phyloP scores from a whole-genome alignment of 1,140 invertebrate genomes.

The Lucilia cuprina region DNA sequence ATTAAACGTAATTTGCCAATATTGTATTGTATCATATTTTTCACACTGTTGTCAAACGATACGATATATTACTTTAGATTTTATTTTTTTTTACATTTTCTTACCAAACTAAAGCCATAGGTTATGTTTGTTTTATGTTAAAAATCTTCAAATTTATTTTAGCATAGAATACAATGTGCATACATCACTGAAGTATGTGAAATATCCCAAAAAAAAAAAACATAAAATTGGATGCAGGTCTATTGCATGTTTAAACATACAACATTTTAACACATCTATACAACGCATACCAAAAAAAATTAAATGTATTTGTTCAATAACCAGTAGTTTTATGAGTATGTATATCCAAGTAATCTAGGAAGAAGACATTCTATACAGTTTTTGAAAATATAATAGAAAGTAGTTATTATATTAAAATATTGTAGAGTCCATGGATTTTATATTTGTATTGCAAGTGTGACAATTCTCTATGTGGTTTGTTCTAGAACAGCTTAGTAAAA shows the following conservation, averaged over 20 bases:
- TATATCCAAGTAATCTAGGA: too few species aligned
- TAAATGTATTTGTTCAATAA: constrained; percentile 1
- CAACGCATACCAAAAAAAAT: background rate
- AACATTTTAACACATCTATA: background rate
- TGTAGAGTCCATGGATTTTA: too few species aligned
- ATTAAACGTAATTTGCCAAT: too few species aligned
- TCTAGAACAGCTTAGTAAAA: too few species aligned
- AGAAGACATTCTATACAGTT: too few species aligned
- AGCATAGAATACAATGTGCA: constrained; percentile 41
- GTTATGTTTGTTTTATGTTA: constrained; percentile 61
- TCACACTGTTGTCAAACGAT: background rate
- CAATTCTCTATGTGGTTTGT: too few species aligned
- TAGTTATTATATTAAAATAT: too few species aligned
- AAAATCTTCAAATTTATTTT: constrained; percentile 60
- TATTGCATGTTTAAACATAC: constrained; percentile 11
- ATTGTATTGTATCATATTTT: background rate
- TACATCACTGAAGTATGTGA: background rate
- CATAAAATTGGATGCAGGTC: constrained; percentile 39
- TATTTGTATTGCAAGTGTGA: too few species aligned
- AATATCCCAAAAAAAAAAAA: constrained; percentile 17
- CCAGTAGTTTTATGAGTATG: too few species aligned
- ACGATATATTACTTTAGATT: background rate
- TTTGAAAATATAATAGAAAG: too few species aligned
- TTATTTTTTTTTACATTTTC: background rate
- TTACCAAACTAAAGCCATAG: constrained; percentile 48